Evolutionary conservation across 1,140 invertebrate species (phyloP), one percentile per base, ranked within the genome.

Genomic region (Mamestra configurata): DNA sequence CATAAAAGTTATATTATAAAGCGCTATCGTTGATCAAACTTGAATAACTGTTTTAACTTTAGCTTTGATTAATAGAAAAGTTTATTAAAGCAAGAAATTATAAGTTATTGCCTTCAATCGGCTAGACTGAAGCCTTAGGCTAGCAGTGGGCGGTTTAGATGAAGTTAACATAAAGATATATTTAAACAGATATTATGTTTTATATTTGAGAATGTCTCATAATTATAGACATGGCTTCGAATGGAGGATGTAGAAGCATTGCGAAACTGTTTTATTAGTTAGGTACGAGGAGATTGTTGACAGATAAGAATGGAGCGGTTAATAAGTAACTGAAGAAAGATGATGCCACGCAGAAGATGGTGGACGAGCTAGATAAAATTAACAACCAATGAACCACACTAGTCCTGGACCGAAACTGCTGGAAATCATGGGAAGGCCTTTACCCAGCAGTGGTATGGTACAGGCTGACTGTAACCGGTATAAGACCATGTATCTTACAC

Each of bases 61-160:
- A n/a, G 11, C 13, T 70, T 49, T 49, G 66, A 70, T 70, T 68
- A 68, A 68, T 46, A 68, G 18, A 68, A 61, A 68, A 68, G 64
- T 68, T 68, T 43, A 68, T 24, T 68, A 68, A 61, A 49, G 20
- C 64, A 10, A 46, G 7, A 20, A 40, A 40, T 40, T 40, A 64
- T 40, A 64, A 64, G n/a, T 64, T 64, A 64, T 64, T 64, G 18
- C 59, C 40, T 64, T 37, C 35, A 40, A 64, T 22, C 35, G 31
- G 15, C 7, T 59, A 64, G 59, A 64, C n/a, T 64, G 35, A 35
- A 4, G 59, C 59, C 35, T 40, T 11, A 11, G 59, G 59, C 59
- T 11, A 10, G 6, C 15, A 7, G 18, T 40, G 59, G 35, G 35
- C 59, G 59, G 20, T 5, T 37, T 35, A 37, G 31, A 18, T 8